phyloP scores from a whole-genome alignment of 2,797 vertebrate species.

The Notoglanidium macrostoma region DNA sequence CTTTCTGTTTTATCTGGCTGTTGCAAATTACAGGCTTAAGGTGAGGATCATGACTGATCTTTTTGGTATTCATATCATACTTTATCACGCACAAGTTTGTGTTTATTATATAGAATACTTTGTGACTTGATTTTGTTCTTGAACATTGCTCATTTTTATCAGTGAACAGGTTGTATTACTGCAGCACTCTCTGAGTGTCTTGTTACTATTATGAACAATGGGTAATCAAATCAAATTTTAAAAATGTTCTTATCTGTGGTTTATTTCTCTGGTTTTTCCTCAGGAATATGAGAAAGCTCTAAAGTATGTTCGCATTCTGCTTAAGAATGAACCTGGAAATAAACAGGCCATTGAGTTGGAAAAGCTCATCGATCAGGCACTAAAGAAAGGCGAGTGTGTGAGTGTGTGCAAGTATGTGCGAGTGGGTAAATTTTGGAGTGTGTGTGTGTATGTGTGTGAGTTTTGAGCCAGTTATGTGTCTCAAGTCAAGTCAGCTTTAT shows the following conservation, averaged over 20 bases:
- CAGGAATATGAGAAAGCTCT: conserved; percentile 89
- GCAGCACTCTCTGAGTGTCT: background rate
- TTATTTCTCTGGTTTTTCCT: background rate
- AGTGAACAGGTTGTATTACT: conserved; percentile 1
- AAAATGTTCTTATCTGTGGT: background rate
- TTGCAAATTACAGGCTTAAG: conserved; percentile 91
- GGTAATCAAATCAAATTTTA: background rate
- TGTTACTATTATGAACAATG: background rate
- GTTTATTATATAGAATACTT: background rate
- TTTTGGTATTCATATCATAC: background rate
- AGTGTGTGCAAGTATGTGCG: no score
- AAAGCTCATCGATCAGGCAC: conserved; percentile 84
- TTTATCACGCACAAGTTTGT: background rate
- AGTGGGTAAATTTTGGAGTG: background rate
- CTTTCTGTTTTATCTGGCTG: conserved; percentile 86
- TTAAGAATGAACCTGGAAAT: conserved; percentile 86
- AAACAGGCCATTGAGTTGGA: conserved; percentile 87
- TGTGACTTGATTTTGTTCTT: background rate
- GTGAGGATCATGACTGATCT: conserved; percentile 58
- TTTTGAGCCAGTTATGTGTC: no score
- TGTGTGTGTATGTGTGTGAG: background rate
- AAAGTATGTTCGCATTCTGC: conserved; percentile 84
- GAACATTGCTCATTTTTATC: background rate
- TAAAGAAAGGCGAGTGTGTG: conserved; percentile 82
- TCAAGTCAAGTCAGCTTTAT: no score